Conservation (phyloP, 2,113 vertebrate genomes). For the Desmodus rotundus region DNA sequence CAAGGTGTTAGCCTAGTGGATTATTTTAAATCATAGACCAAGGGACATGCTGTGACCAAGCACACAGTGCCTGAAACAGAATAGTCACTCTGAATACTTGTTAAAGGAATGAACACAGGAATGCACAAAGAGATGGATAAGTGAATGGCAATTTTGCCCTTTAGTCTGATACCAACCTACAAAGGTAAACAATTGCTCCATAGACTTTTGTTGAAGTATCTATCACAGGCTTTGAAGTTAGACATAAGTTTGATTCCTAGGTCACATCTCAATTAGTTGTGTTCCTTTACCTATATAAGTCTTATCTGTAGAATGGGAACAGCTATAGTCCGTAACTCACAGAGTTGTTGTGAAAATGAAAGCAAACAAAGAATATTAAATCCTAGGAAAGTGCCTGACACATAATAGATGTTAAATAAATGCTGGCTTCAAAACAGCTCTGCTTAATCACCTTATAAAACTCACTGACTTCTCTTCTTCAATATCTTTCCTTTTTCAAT, state of each 20-base stretch:
- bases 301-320: neutral
- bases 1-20: neutral
- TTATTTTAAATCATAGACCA: neutral
- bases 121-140: neutral
- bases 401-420: neutral
- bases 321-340: neutral
- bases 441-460: conserved; percentile 14
- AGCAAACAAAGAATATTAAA: neutral
- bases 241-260: neutral
- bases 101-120: neutral
- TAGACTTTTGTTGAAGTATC: neutral
- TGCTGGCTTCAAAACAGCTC: neutral
- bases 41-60: neutral
- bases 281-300: neutral
- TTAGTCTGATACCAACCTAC: neutral
- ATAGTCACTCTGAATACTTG: neutral
- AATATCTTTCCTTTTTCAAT: neutral
- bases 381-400: neutral
- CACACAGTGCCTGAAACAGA: neutral
- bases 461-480: neutral
- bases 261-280: neutral
- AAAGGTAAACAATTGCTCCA: neutral
- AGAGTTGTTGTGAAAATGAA: neutral
- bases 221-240: neutral
- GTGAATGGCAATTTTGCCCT: neutral